A percentile compares a stretch with the other conserved stretches of the same genome.
These are phyloP conservation scores for Metalampra italica DNA, from an alignment of 2,888 invertebrate species.

Conservation along the genomic window DNA sequence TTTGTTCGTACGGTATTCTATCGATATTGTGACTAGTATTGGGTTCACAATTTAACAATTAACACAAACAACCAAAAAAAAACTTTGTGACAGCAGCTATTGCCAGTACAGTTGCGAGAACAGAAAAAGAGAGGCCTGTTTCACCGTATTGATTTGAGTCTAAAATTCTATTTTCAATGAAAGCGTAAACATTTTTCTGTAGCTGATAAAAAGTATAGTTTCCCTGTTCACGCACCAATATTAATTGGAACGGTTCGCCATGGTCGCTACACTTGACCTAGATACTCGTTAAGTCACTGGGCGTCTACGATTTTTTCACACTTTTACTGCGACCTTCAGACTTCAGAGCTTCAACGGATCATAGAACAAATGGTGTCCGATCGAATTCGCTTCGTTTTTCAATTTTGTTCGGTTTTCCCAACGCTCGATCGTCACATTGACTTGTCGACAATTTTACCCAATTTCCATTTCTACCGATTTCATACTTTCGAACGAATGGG, in stretches of 20 bases:
- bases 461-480: no score
- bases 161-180: constrained; percentile 15
- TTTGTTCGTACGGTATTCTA: no score
- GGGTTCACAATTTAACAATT: no score
- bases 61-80: no score
- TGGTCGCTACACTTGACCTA: constrained; percentile 39
- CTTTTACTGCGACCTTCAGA: constrained; percentile 56
- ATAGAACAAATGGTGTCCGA: constrained; percentile 2
- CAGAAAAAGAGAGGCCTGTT: not conserved
- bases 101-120: not conserved
- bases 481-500: no score
- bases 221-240: constrained; percentile 18
- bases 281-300: constrained; percentile 12
- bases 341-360: not conserved
- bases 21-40: no score
- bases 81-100: not conserved
- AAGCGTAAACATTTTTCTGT: constrained; percentile 26
- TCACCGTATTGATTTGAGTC: no score
- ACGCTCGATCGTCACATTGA: not conserved
- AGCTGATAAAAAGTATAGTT: not conserved
- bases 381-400: constrained; percentile 11
- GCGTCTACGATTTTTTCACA: constrained; percentile 38
- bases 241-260: constrained; percentile 8
- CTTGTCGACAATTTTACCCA: no score
- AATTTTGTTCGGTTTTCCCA: no score